A percentile compares a stretch with the other conserved stretches of the same genome.
Conservation (phyloP, 2,113 vertebrate species). For the Oceanodroma tethys region DNA sequence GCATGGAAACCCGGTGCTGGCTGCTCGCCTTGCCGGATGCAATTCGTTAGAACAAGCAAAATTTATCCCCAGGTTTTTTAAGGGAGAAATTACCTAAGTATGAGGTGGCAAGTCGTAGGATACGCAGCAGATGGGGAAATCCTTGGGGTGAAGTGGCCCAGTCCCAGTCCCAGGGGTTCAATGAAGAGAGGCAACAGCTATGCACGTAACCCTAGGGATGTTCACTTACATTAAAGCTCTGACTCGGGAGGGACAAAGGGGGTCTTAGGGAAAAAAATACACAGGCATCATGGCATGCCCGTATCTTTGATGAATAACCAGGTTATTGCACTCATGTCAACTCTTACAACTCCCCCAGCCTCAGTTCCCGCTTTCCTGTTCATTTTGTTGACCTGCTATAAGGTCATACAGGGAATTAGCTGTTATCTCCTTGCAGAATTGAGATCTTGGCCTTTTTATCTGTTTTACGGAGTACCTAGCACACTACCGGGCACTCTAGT, state of each 20-base stretch:
- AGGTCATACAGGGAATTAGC: background rate
- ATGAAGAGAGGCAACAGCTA: background rate
- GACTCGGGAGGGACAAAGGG: background rate
- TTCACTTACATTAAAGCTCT: background rate
- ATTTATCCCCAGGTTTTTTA: background rate
- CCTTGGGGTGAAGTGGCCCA: background rate
- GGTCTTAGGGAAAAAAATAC: background rate
- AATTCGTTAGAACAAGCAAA: rapidly evolving
- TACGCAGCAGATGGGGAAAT: background rate
- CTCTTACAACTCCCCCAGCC: background rate
- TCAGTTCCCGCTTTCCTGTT: background rate
- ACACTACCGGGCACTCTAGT: background rate
- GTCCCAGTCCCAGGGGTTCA: too few relatives aligned
- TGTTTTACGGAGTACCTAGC: background rate
- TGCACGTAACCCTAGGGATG: rapidly evolving
- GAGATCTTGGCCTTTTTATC: background rate
- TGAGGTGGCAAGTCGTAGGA: background rate
- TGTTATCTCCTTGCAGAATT: background rate
- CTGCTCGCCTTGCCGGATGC: background rate
- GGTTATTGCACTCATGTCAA: background rate
- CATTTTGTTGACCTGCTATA: background rate
- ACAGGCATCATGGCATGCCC: background rate
- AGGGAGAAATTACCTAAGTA: background rate
- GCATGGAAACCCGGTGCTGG: background rate
- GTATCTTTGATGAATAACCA: background rate